Evolutionary conservation across 1,140 invertebrate genomes (phyloP), one percentile per base, ranked within the genome.

Genomic region (Vanessa atalanta): DNA sequence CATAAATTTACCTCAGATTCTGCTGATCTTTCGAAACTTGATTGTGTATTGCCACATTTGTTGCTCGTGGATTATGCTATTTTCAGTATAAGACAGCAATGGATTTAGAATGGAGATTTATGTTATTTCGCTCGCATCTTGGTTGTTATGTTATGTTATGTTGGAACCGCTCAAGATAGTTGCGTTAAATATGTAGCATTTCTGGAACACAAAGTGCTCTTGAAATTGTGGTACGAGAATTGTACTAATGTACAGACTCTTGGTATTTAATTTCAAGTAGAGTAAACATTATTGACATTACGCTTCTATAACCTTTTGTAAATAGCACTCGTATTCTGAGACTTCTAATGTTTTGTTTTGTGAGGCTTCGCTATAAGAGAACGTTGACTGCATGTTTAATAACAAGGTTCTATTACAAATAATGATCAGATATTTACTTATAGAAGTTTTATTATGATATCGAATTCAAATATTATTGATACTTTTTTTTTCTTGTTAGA

Each of bases 111-210:
- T 31, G 6, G 48, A 48, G 51, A 66, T 43, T 20, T 23, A 61
- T n/a, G 60, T 6, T 31, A 47, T 61, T 50, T 47, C 64, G 16
- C 51, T 12, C 48, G 57, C 31, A 50, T 31, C 47, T 75, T 67
- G 47, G 50, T 60, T 43, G 37, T 4, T 57, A 26, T n/a, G 48
- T 4, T 57, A 26, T n/a, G 48, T 20, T 20, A 20, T 20, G 20
- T 3, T 65, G 60, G 47, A 53, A 12, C 61, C 50, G 51, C 11
- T 51, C n/a, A 37, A 57, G 55, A 57, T 57, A 57, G 13, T 50
- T 50, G 47, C 51, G 70, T 73, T 70, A 70, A 76, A 68, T 77
- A 67, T 73, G 67, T 37, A 77, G 66, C 63, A 77, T 67, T 72
- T 77, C 71, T 76, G 53, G 47, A 67, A 73, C 63, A 73, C 67